Evolutionary conservation across 2,888 invertebrate genomes (phyloP).

Genomic region (Drosophila paramelanica): DNA sequence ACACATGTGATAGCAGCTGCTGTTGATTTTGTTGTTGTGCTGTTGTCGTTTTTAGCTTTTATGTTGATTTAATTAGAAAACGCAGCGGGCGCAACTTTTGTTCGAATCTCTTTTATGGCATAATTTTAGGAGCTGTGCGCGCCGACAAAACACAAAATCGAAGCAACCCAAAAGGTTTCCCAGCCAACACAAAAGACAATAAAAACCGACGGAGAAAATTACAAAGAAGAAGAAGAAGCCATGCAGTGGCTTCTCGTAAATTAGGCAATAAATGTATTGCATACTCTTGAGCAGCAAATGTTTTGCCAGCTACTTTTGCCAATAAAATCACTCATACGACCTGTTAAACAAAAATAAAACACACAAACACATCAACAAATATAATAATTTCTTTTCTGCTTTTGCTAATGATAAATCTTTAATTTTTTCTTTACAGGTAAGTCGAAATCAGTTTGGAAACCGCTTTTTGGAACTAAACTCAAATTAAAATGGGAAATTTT

Average conservation of each 20-base stretch:
- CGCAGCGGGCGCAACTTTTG: slow-evolving; percentile 46
- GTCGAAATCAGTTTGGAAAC: slow-evolving; percentile 14
- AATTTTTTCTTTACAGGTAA: slow-evolving; percentile 57
- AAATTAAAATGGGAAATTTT: background rate
- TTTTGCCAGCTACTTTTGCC: slow-evolving; percentile 18
- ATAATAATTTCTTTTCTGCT: slow-evolving; percentile 16
- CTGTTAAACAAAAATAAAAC: slow-evolving; percentile 59
- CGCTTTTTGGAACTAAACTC: background rate
- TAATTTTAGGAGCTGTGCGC: slow-evolving; percentile 63
- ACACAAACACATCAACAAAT: slow-evolving; percentile 19
- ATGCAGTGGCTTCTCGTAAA: slow-evolving; percentile 58
- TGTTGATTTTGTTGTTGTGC: slow-evolving; percentile 17
- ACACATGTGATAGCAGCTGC: slow-evolving; percentile 39
- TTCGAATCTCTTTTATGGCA: slow-evolving; percentile 66
- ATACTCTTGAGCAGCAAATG: slow-evolving; percentile 34
- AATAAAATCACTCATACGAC: slow-evolving; percentile 76
- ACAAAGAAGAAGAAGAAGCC: slow-evolving; percentile 22
- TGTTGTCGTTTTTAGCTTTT: slow-evolving; percentile 41
- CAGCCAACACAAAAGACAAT: slow-evolving; percentile 23
- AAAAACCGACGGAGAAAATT: slow-evolving; percentile 43
- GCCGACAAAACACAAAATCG: slow-evolving; percentile 45
- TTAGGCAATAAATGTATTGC: slow-evolving; percentile 71
- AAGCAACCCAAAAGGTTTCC: slow-evolving; percentile 18
- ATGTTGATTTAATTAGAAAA: slow-evolving; percentile 80
- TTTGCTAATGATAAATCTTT: slow-evolving; percentile 17